phyloP scores from a whole-genome alignment of 1,140 invertebrate species.

The Artemia franciscana region DNA sequence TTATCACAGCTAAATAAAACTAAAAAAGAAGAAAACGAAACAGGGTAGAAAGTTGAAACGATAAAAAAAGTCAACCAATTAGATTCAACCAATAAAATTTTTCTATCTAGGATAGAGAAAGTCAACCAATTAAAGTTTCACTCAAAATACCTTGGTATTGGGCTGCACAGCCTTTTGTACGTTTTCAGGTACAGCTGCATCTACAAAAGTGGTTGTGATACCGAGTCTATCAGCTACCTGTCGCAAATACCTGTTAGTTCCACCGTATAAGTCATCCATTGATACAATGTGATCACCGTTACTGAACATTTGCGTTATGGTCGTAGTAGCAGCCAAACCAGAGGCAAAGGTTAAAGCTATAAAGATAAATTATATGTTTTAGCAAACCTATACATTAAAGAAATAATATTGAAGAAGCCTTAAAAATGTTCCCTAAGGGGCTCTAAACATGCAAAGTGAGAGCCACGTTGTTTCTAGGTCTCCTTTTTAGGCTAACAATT shows the following conservation, averaged over 20 bases:
- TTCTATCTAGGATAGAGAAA: slow-evolving; percentile 1
- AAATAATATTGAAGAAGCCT: too few species aligned
- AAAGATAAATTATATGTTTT: too few species aligned
- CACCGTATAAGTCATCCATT: slow-evolving; percentile 88
- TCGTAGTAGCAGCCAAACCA: slow-evolving; percentile 62
- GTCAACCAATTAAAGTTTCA: not conserved
- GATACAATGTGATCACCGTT: slow-evolving; percentile 73
- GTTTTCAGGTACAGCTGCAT: slow-evolving; percentile 41
- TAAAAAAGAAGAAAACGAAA: slow-evolving; percentile 2
- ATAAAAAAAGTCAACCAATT: too few species aligned
- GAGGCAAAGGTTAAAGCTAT: slow-evolving; percentile 54
- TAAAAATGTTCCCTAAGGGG: too few species aligned
- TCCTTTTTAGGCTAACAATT: too few species aligned
- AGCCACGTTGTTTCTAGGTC: too few species aligned
- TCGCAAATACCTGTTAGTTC: slow-evolving; percentile 41
- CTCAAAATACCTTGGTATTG: slow-evolving; percentile 53
- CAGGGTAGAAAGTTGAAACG: not conserved
- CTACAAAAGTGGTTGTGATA: slow-evolving; percentile 52
- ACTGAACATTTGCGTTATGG: slow-evolving; percentile 44
- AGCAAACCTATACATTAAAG: too few species aligned
- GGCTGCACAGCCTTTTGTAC: slow-evolving; percentile 42
- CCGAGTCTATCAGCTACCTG: slow-evolving; percentile 36
- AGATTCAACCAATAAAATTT: too few species aligned
- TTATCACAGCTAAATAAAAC: not conserved
- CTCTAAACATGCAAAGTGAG: too few species aligned